Conservation (phyloP, 1,140 invertebrate species). For the Bilobella aurantiaca region DNA sequence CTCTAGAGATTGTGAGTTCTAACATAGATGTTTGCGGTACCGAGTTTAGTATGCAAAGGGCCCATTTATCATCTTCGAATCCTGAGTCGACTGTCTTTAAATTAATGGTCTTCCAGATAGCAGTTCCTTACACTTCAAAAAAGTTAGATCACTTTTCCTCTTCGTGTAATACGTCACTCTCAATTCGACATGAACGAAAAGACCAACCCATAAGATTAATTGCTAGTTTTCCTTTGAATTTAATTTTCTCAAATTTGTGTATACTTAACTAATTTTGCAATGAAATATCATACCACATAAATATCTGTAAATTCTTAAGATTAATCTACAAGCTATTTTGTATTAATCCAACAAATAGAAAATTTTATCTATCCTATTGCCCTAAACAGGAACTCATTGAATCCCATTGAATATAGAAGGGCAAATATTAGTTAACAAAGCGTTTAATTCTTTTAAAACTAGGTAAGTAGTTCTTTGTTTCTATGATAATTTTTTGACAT, state of each 20-base stretch:
- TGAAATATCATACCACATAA: too few species aligned
- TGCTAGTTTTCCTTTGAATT: too few species aligned
- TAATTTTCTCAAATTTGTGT: too few species aligned
- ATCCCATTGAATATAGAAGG: not conserved
- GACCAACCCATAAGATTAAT: too few species aligned
- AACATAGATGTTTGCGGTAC: too few species aligned
- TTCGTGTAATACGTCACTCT: not conserved
- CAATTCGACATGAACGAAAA: too few species aligned
- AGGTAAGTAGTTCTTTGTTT: not conserved
- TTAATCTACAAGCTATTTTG: not conserved
- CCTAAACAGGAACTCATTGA: not conserved
- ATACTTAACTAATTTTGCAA: too few species aligned
- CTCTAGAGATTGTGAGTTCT: too few species aligned
- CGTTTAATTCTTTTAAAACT: not conserved
- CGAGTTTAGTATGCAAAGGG: not conserved
- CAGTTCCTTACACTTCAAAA: not conserved
- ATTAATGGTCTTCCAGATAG: not conserved
- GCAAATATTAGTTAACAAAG: too few species aligned
- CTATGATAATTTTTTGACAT: not conserved
- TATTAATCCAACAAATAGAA: not conserved
- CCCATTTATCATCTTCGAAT: not conserved
- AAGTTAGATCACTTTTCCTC: not conserved
- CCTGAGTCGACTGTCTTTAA: slow-evolving; percentile 4
- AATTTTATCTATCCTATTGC: not conserved
- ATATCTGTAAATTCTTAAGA: not conserved